Base-by-base conservation (phyloP, 2,888 invertebrate genomes). In the Ceramica pisi region DNA sequence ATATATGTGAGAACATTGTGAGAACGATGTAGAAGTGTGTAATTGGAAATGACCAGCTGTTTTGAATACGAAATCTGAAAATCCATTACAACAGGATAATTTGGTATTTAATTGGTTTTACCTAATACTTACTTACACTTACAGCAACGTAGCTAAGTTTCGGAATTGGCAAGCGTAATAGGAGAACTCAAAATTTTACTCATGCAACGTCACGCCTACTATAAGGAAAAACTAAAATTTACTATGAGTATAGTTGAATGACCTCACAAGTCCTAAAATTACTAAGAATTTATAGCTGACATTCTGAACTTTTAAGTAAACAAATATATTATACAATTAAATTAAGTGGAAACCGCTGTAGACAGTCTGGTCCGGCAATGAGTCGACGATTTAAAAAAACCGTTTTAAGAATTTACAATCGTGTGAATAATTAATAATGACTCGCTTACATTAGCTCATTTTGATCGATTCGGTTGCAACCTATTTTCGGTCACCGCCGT, bases 311-410 rank as follows among this genome's bases (percentile, higher is more conserved):
- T 50, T 14, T 31, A 48, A 21, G 10, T 46, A 41, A 72, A 44
- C 19, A 44, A 60, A 67, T 51, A 2, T 50, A 44, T 26, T 23
- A 35, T 14, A 35, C 23, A 19, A 55, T 41, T 50, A 10, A 63
- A 74, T 65, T 76, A 67, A 55, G 14, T 55, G n/a, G 55, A 68
- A 76, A n/a, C 14, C 23, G 6, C 35, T 48, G 23, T 75, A 41
- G 41, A 26, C 44, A n/a, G 31, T 14, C 1, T 10, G 10, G 46
- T 26, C 9, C 9, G 46, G 3, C 38, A 23, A 50, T 60, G 53
- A 73, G 38, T 73, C 44, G 14, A 48, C 23, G 7, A 14, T 26
- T 56, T 21, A 56, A 21, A 41, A 48, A 8, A 41, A n/a, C n/a
- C n/a, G n/a, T n/a, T n/a, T n/a, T n/a, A n/a, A n/a, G n/a, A n/a